A percentile compares a stretch with the other conserved stretches of the same genome.
These are phyloP conservation scores for Synanthedon tipuliformis DNA, from an alignment of 2,888 invertebrate species.

Conservation along the genomic window DNA sequence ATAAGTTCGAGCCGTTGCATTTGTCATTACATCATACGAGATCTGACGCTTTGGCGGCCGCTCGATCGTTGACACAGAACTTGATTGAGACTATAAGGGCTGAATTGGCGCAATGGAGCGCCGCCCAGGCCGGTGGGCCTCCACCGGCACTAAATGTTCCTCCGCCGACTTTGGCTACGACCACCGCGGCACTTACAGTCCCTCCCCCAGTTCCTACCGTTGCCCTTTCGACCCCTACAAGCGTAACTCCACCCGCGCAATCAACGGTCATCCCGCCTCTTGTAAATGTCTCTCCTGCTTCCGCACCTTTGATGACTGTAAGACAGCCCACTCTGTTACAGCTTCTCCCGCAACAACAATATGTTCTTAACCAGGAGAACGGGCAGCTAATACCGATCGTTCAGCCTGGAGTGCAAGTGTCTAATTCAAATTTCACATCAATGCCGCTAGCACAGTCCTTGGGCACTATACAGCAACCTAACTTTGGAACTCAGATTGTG, in stretches of 20 bases:
- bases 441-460: constrained; percentile 47
- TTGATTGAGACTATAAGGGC: constrained; percentile 82
- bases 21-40: constrained; percentile 81
- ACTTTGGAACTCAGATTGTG: constrained; percentile 55
- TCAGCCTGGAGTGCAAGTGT: constrained; percentile 56
- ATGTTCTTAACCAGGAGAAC: constrained; percentile 59
- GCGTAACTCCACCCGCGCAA: constrained; percentile 38
- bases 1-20: constrained; percentile 79
- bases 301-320: constrained; percentile 57
- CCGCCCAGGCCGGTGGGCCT: constrained; percentile 52
- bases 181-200: constrained; percentile 38
- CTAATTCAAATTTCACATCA: constrained; percentile 54
- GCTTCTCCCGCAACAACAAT: constrained; percentile 56
- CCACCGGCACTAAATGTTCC: constrained; percentile 54
- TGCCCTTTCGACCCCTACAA: constrained; percentile 38
- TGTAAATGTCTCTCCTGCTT: constrained; percentile 49
- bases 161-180: constrained; percentile 46
- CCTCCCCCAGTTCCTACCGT: constrained; percentile 42
- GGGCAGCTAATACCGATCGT: constrained; percentile 63
- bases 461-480: constrained; percentile 45
- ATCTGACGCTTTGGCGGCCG: constrained; percentile 75
- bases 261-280: constrained; percentile 46
- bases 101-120: constrained; percentile 64
- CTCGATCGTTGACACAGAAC: constrained; percentile 80
- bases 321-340: constrained; percentile 58